Conservation (phyloP, 2,113 vertebrate species). For the Atractosteus spatula region DNA sequence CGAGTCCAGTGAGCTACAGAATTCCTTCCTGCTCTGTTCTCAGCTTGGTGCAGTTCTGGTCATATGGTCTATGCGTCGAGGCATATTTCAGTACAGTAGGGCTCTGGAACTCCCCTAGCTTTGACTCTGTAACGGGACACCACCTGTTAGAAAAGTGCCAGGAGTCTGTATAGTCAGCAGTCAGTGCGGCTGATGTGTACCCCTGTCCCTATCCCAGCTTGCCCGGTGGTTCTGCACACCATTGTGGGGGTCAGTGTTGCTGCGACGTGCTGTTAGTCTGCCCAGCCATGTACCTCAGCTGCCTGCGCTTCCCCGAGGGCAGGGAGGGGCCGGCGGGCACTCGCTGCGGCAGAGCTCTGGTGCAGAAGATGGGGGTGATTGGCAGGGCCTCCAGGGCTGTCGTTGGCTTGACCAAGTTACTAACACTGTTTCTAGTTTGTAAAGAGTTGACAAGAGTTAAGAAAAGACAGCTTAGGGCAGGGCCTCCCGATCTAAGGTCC, state of each 20-base stretch:
- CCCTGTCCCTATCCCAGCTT: too few species aligned
- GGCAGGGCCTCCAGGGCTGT: conserved; percentile 36
- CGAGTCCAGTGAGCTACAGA: too few species aligned
- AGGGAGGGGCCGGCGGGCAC: conserved; percentile 13
- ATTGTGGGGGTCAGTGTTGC: background rate
- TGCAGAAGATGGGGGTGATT: conserved; percentile 34
- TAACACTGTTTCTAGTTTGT: conserved; percentile 29
- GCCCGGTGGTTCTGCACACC: background rate
- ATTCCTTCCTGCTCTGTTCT: too few species aligned
- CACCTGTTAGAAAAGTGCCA: too few species aligned
- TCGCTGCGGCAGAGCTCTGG: conserved; percentile 32
- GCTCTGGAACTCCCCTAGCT: too few species aligned
- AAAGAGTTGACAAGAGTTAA: conserved; percentile 17
- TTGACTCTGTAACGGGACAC: too few species aligned
- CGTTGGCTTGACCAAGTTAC: conserved; percentile 22
- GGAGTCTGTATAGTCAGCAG: too few species aligned
- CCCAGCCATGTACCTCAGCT: conserved; percentile 10
- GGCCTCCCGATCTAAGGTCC: background rate
- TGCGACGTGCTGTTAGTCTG: conserved; percentile 12
- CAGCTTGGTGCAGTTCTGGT: too few species aligned
- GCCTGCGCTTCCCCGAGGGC: conserved; percentile 24
- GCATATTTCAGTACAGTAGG: too few species aligned
- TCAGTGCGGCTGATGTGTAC: too few species aligned
- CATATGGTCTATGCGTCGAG: too few species aligned
- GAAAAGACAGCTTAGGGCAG: conserved; percentile 16